These are phyloP conservation scores for Hirtodrosophila trivittata DNA, from an alignment of 2,888 invertebrate genomes.

Conservation along the genomic window DNA sequence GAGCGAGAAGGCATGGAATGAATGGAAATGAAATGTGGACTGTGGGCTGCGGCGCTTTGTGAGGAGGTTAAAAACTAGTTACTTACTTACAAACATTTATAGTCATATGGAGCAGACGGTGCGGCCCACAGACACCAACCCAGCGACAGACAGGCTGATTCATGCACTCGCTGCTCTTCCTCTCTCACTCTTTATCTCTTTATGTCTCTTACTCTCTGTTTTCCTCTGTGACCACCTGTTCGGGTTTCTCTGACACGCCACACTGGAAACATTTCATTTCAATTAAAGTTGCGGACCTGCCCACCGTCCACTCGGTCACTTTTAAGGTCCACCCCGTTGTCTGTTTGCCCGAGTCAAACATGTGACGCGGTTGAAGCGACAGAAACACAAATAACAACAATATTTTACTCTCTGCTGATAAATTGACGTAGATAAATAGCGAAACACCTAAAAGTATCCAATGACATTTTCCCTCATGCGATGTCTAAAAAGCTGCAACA, in stretches of 20 bases:
- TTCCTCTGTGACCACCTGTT: conserved; percentile 30
- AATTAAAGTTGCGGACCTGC: conserved; percentile 59
- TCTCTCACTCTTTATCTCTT: conserved; percentile 1
- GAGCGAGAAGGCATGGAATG: conserved; percentile 37
- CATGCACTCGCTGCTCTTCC: conserved; percentile 39
- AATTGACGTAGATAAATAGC: conserved; percentile 59
- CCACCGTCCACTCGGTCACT: conserved; percentile 11
- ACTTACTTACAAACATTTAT: conserved; percentile 66
- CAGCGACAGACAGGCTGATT: conserved; percentile 39
- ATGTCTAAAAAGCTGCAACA: conserved; percentile 25
- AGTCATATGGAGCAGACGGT: conserved; percentile 64
- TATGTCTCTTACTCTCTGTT: conserved; percentile 2
- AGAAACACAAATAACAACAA: conserved; percentile 32
- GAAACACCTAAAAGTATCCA: conserved; percentile 59
- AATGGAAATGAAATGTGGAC: conserved; percentile 64
- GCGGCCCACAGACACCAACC: conserved; percentile 38
- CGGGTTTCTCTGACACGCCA: conserved; percentile 25
- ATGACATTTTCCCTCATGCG: conserved; percentile 13
- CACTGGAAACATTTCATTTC: conserved; percentile 68
- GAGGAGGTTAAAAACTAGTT: conserved; percentile 60
- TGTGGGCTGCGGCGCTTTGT: conserved; percentile 18
- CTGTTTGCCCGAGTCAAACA: conserved; percentile 64
- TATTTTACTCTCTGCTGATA: conserved; percentile 36
- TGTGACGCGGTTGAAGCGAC: conserved; percentile 31
- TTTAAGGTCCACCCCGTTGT: not conserved